These are phyloP conservation scores for Margaritifera margaritifera DNA, from an alignment of 2,888 invertebrate species.

Conservation along the genomic window DNA sequence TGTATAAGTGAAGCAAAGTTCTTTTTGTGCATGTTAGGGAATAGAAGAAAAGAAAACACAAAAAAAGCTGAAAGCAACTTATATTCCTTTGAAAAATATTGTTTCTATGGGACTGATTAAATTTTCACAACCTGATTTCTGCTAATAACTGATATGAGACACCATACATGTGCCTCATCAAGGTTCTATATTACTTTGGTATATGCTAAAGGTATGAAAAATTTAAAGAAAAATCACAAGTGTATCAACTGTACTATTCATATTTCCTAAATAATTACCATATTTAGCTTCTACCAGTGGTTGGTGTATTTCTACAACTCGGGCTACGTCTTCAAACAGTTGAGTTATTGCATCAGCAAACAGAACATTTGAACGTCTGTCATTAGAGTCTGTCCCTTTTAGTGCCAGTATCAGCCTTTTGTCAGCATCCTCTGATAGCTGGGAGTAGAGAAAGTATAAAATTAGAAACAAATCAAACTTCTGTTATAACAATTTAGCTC, in stretches of 20 bases:
- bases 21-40: too few species aligned
- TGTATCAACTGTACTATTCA: not conserved
- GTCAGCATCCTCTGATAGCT: conserved; percentile 79
- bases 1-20: too few species aligned
- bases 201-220: too few species aligned
- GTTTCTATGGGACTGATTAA: too few species aligned
- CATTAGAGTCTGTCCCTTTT: conserved; percentile 72
- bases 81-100: too few species aligned
- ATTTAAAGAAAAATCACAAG: too few species aligned
- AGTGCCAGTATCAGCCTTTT: conserved; percentile 81
- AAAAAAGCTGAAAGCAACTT: too few species aligned
- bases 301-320: conserved; percentile 89
- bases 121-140: too few species aligned
- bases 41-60: too few species aligned
- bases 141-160: too few species aligned
- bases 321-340: conserved; percentile 88
- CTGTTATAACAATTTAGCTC: not conserved
- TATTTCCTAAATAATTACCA: conserved; percentile 74
- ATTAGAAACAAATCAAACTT: not conserved
- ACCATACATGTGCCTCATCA: too few species aligned
- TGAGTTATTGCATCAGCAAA: conserved; percentile 90
- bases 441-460: conserved; percentile 9
- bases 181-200: too few species aligned
- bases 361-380: conserved; percentile 83
- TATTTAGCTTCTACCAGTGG: conserved; percentile 92